Evolutionary conservation across 2,797 vertebrate genomes (phyloP), one percentile per base, ranked within the genome.

Genomic region (Phoebastria nigripes): DNA sequence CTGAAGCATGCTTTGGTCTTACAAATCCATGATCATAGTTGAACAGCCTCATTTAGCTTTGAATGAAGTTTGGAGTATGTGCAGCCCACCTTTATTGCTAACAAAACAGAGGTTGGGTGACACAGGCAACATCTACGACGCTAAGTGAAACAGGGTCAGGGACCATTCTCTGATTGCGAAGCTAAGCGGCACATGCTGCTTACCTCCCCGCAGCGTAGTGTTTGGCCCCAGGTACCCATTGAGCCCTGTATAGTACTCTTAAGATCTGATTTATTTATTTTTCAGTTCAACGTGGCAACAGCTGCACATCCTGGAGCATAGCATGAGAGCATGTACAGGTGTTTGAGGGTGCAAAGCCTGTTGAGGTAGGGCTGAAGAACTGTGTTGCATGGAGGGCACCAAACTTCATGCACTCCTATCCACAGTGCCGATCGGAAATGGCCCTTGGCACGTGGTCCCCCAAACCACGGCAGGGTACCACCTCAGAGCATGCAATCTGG

Each of bases 131-230:
- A 55, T 26, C 24, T 59, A 35, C 37, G 39, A 26, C 0, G 1
- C 15, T 17, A 51, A 65, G 33, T 24, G 41, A 65, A 74, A 46
- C 19, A n/a, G 41, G 7, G 26, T 29, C 29, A 29, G n/a, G 46
- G 46, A 61, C 17, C n/a, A 26, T 71, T 52, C 33, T 42, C 47
- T 44, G 44, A 11, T 5, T 69, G 28, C 0, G 1, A 47, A 7
- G 35, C 19, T 22, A 74, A 74, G 46, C 0, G 1, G 55, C 44
- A 73, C 28, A 44, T 1, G 4, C 44, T 76, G 42, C 62, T 21
- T 33, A 29, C 10, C 42, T 24, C 22, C 47, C 65, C 1, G 1
- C 24, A 82, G 26, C 1, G 4, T 14, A 61, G 29, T 2, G 0
- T 76, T 66, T 67, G 37, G n/a, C 26, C 46, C 61, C 46, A 59